Percentiles rank a stretch among this genome's conserved stretches.
Conservation (phyloP, 2,113 vertebrate species). For the Hemichromis elongatus region DNA sequence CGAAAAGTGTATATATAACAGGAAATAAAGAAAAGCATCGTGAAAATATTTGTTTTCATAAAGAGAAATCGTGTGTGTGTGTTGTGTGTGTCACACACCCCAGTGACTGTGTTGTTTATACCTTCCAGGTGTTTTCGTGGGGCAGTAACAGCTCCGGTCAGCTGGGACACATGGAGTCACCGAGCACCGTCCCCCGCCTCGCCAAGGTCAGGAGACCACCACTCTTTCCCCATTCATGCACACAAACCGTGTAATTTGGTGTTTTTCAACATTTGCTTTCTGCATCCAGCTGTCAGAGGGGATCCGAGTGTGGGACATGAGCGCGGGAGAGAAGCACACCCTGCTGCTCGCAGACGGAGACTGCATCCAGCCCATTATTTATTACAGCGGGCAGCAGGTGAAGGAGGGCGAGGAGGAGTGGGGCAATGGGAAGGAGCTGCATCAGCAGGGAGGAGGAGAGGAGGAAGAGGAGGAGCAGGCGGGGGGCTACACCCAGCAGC, state of each 20-base stretch:
- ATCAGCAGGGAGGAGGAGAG: slow-evolving; percentile 55
- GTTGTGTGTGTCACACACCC: background rate
- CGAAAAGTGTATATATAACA: background rate
- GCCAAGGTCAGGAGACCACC: slow-evolving; percentile 76
- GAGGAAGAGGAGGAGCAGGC: slow-evolving; percentile 36
- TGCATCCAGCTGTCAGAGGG: slow-evolving; percentile 79
- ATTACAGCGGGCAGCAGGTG: slow-evolving; percentile 87
- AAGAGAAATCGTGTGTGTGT: background rate
- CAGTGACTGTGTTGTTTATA: background rate
- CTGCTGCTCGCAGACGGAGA: slow-evolving; percentile 87
- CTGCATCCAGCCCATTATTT: slow-evolving; percentile 90
- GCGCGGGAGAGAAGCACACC: slow-evolving; percentile 86
- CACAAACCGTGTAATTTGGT: rapidly evolving
- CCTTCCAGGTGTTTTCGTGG: slow-evolving; percentile 90
- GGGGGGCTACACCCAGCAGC: slow-evolving; percentile 73
- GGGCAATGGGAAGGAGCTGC: background rate
- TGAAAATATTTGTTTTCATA: background rate
- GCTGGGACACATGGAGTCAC: slow-evolving; percentile 85
- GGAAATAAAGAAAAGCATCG: background rate
- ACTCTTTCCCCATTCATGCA: background rate
- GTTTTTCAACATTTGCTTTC: background rate
- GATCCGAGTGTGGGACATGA: slow-evolving; percentile 83
- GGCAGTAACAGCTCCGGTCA: slow-evolving; percentile 89
- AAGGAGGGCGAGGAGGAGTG: slow-evolving; percentile 13
- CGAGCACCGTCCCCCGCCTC: slow-evolving; percentile 86